Evolutionary conservation across 1,140 invertebrate genomes (phyloP).

Genomic region (Luehdorfia chinensis): DNA sequence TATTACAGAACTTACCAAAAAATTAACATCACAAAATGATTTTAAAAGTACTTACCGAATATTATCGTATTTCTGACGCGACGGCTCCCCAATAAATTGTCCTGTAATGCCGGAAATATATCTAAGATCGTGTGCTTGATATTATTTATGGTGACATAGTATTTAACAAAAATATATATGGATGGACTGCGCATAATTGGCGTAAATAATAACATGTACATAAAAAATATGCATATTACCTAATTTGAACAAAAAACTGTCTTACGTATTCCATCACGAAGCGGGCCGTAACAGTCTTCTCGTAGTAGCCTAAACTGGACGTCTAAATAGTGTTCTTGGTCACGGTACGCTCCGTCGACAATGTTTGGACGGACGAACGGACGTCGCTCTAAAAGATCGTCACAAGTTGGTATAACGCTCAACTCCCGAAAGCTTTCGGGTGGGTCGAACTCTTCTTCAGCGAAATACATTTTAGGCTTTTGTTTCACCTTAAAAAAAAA

Average conservation of each 20-base stretch:
- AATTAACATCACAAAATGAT: too few relatives aligned
- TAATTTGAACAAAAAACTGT: constrained; percentile 19
- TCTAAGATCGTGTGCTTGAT: not conserved
- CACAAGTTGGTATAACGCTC: constrained; percentile 67
- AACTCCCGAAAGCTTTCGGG: constrained; percentile 69
- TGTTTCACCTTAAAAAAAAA: not conserved
- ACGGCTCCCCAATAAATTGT: constrained; percentile 30
- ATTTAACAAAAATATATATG: not conserved
- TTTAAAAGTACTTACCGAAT: constrained; percentile 35
- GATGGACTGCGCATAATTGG: too few relatives aligned
- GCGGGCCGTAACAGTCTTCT: constrained; percentile 84
- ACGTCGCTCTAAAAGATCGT: constrained; percentile 46
- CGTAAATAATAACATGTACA: too few relatives aligned
- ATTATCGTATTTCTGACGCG: constrained; percentile 37
- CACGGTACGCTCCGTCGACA: constrained; percentile 78
- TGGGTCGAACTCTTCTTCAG: constrained; percentile 46
- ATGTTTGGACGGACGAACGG: constrained; percentile 80
- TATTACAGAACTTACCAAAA: too few relatives aligned
- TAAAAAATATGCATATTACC: constrained; percentile 5
- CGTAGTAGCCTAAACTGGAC: constrained; percentile 86
- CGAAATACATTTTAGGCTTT: not conserved
- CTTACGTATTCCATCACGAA: constrained; percentile 76
- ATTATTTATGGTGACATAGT: not conserved
- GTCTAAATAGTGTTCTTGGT: constrained; percentile 86
- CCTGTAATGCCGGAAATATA: constrained; percentile 25